Conservation (phyloP, 2,797 vertebrate genomes). For the Pempheris klunzingeri region DNA sequence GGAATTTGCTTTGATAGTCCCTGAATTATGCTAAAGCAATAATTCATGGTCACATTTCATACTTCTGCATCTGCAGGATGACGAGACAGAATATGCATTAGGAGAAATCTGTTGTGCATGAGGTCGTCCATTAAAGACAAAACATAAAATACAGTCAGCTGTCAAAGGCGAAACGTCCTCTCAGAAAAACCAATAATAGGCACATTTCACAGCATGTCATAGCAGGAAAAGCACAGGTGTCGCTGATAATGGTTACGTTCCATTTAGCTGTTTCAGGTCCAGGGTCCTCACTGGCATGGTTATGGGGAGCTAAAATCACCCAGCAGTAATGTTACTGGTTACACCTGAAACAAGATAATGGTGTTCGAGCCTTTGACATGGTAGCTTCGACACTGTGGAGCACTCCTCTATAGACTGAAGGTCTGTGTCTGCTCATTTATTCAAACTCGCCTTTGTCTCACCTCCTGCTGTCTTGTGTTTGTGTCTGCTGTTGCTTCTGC, state of each 20-base stretch:
- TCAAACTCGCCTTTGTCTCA: too few species aligned
- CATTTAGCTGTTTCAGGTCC: background rate
- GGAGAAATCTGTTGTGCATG: background rate
- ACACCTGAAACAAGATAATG: too few species aligned
- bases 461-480: too few species aligned
- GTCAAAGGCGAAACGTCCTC: background rate
- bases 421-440: too few species aligned
- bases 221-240: background rate
- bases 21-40: background rate
- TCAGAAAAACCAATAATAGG: background rate
- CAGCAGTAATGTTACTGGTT: background rate
- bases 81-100: background rate
- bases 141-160: slow-evolving; percentile 3
- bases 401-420: too few species aligned
- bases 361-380: too few species aligned
- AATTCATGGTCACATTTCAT: background rate
- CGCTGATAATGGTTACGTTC: background rate
- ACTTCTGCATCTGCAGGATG: slow-evolving; percentile 7
- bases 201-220: background rate
- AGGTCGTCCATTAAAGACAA: background rate
- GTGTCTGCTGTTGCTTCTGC: too few species aligned
- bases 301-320: background rate
- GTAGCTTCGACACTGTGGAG: too few species aligned
- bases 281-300: background rate
- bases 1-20: background rate